Evolutionary conservation across 2,888 invertebrate species (phyloP).

Genomic region (Melitaea athalia): DNA sequence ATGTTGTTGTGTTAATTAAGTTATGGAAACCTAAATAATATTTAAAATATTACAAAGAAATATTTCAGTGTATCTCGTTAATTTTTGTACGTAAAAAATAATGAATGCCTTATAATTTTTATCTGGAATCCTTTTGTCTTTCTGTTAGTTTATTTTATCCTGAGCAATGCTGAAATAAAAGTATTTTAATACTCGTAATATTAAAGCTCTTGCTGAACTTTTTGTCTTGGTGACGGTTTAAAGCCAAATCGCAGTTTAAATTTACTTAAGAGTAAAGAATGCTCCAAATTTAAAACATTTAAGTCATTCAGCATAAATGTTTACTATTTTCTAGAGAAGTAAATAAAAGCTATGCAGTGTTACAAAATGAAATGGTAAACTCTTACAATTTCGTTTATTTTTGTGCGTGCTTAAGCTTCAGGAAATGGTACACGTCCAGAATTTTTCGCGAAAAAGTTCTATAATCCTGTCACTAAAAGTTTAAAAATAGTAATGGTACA

Average conservation of each 20-base stretch:
- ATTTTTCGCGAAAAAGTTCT: too few species aligned
- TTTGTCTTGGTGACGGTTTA: background rate
- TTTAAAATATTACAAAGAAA: too few species aligned
- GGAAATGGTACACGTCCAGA: background rate
- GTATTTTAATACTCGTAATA: background rate
- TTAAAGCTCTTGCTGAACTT: constrained; percentile 2
- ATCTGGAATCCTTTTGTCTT: background rate
- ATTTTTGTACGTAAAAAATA: too few species aligned
- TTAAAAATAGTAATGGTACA: too few species aligned
- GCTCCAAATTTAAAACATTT: background rate
- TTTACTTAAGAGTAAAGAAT: constrained; percentile 4
- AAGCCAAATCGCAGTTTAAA: constrained; percentile 4
- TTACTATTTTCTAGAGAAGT: background rate
- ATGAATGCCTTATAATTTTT: background rate
- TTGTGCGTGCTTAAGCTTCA: too few species aligned
- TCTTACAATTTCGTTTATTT: background rate
- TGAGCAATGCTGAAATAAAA: background rate
- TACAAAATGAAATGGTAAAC: too few species aligned
- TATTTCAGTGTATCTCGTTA: background rate
- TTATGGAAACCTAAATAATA: background rate
- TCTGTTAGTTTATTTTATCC: background rate
- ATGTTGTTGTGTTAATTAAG: too few species aligned
- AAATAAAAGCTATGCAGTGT: background rate
- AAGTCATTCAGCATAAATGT: background rate
- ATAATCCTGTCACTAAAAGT: too few species aligned